These are phyloP conservation scores for Panagrolaimus sp. DNA, from an alignment of 1,140 invertebrate genomes.

Conservation along the genomic window DNA sequence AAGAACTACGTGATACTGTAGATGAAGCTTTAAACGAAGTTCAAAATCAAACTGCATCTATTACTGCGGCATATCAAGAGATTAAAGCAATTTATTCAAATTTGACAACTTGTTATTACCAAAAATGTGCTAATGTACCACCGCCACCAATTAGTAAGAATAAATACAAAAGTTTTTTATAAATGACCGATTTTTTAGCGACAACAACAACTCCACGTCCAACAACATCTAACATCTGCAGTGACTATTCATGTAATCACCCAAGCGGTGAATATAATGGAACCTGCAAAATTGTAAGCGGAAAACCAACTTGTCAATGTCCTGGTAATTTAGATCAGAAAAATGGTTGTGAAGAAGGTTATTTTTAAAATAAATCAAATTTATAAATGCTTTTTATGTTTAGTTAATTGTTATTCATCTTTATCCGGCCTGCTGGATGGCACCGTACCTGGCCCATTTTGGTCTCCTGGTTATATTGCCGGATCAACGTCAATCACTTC, in stretches of 20 bases:
- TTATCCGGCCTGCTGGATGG: neutral
- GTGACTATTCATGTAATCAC: neutral
- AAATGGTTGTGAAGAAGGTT: neutral
- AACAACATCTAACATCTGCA: neutral
- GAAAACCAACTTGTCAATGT: neutral
- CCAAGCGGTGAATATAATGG: neutral
- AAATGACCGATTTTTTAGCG: neutral
- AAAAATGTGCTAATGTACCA: neutral
- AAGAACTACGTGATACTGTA: no score
- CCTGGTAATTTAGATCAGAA: conserved; percentile 1
- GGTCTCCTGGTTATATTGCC: neutral
- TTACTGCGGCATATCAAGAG: neutral
- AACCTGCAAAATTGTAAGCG: neutral
- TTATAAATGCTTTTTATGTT: neutral
- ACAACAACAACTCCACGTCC: conserved; percentile 2
- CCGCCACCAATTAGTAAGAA: neutral
- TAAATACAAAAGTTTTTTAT: neutral
- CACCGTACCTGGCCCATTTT: neutral
- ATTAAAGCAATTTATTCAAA: neutral
- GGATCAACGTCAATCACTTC: neutral
- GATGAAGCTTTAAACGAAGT: neutral
- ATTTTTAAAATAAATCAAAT: neutral
- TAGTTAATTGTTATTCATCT: neutral
- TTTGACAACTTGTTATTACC: neutral
- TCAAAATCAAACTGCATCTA: neutral